Base-by-base conservation (phyloP, 2,888 invertebrate genomes). In the Amblyjoppa proteus region DNA sequence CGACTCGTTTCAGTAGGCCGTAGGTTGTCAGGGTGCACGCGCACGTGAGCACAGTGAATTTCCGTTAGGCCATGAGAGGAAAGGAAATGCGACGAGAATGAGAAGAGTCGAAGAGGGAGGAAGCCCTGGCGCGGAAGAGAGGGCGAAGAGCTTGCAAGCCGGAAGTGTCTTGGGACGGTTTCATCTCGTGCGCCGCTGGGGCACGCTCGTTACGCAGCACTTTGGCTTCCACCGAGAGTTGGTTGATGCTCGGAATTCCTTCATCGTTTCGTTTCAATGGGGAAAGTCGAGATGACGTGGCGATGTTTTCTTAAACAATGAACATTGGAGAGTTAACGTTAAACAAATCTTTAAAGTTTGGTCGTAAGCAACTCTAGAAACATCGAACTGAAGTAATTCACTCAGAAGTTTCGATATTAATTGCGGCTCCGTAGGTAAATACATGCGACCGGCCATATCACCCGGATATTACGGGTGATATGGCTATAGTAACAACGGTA, bases 141-240 rank as follows among this genome's bases (percentile, higher is more conserved):
- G 56, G 31, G 69, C 25, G 49, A 74, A 79, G 83, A 64, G 74
- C 51, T 69, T 64, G 28, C 68, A 73, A 58, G 31, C 71, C 28
- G 58, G 64, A 69, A 71, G 41, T 53, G 64, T 51, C 61, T 38
- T 34, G 71, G 41, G 64, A 70, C 51, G 56, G 34, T 34, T 49
- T 61, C 49, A 13, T 53, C 38, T 64, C 73, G 13, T 49, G 25
- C 25, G 64, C n/a, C 20, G 25, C 34, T 51, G 20, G 61, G 64
- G 51, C 31, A 71, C 34, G 34, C 71, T 79, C 79, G 71, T 79
- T 79, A 79, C 61, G 58, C 70, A 79, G 71, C 38, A 61, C 71
- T 79, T 64, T 49, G 64, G 64, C 75, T 75, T 20, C 45, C 31
- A n/a, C 20, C 3, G 61, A 61, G 61, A 64, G 31, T 25, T 20